Percentiles rank a stretch among this genome's conserved stretches.
Conservation (phyloP, 2,113 vertebrate species). For the Brienomyrus longianalis region DNA sequence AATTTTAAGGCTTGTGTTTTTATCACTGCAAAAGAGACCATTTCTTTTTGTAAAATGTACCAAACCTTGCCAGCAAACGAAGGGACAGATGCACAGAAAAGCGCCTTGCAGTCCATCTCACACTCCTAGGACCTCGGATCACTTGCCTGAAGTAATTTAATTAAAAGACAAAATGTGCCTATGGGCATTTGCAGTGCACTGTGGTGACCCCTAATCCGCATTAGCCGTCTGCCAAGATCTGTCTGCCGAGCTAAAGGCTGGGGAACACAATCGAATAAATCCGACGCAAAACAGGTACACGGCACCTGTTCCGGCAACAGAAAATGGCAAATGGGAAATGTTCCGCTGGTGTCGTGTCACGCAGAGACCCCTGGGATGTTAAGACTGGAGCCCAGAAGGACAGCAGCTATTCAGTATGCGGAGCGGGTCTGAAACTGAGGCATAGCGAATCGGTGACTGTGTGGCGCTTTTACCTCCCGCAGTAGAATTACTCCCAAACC, state of each 20-base stretch:
- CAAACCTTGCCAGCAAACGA: not conserved
- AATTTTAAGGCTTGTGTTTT: not conserved
- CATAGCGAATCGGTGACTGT: not conserved
- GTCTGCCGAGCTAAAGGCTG: not conserved
- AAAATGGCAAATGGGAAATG: not conserved
- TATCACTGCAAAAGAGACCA: not conserved
- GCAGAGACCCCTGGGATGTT: not conserved
- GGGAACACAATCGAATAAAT: not conserved
- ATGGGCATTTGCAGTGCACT: not conserved
- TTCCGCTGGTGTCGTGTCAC: not conserved
- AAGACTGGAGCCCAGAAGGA: not conserved
- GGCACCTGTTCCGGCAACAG: not conserved
- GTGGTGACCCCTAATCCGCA: not conserved
- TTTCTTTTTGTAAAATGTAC: not conserved
- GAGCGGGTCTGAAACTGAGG: not conserved
- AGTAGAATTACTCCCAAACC: not conserved
- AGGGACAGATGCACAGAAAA: not conserved
- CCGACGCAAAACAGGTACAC: not conserved
- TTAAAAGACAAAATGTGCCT: not conserved
- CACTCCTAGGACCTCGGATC: not conserved
- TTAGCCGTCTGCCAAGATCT: not conserved
- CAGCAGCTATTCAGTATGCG: not conserved
- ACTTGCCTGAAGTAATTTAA: slow-evolving; percentile 6
- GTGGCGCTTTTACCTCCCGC: not conserved
- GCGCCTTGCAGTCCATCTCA: not conserved